Evolutionary conservation across 2,113 vertebrate genomes (phyloP), one percentile per base, ranked within the genome.

Genomic region (Bujurquina vittata): DNA sequence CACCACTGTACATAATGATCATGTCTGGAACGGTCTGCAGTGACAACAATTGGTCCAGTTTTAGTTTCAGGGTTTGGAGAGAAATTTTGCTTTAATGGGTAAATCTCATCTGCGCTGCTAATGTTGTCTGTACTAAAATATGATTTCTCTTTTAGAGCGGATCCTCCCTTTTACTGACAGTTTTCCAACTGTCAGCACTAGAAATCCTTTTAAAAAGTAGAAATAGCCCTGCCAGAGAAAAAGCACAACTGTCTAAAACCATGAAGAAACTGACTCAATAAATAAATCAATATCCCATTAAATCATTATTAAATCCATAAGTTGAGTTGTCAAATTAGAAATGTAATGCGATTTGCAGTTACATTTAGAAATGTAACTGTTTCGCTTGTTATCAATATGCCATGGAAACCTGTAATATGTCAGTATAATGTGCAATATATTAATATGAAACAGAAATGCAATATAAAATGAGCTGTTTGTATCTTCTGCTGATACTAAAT

Each of bases 1-100:
- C n/a, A n/a, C n/a, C n/a, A n/a, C n/a, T n/a, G n/a, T n/a, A n/a
- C 63, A 18, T 49, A 49, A 69, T n/a, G 17, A 18, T 29, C 15
- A 4, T 1, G 40, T 1, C 15, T 49, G 22, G 15, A 46, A 49
- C 65, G 26, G 0, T 31, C 0, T 69, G 65, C 65, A 4, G 12
- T 52, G 65, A 69, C 0, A 18, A 54, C 18, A 20, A 3, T 54
- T 18, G 49, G 52, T 54, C 18, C 52, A 20, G 18, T 54, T 54
- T 52, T 54, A 7, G 7, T 9, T 18, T 54, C 3, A 20, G 1
- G 54, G 49, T 69, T 69, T 69, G 9, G 14, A 26, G 40, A 49
- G 15, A 69, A 29, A 20, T 20, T 29, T 46, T 46, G 2, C 22
- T 52, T 52, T 52, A 18, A 7, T 52, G 2, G 17, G 2, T 52